Evolutionary conservation across 2,113 vertebrate species (phyloP).

Genomic region (Puffinus mauretanicus): DNA sequence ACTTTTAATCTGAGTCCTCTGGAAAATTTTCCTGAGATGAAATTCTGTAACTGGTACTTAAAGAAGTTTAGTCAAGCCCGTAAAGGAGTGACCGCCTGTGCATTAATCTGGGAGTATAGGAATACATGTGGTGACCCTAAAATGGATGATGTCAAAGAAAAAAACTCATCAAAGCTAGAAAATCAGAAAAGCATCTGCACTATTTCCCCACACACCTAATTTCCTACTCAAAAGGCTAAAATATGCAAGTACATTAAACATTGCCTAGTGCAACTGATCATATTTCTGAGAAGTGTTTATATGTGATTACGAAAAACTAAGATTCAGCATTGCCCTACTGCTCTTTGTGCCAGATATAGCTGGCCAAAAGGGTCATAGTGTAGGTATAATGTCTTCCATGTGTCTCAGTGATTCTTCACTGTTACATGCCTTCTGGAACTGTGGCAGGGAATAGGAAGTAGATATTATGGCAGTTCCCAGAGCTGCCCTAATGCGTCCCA

Average conservation of each 20-base stretch:
- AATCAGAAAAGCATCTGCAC: constrained; percentile 16
- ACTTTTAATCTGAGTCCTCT: neutral
- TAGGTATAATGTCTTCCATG: constrained; percentile 34
- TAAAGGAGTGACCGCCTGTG: neutral
- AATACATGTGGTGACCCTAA: constrained; percentile 19
- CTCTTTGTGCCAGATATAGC: constrained; percentile 12
- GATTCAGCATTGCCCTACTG: neutral
- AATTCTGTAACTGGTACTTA: neutral
- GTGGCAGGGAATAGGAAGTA: neutral
- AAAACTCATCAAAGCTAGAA: constrained; percentile 51
- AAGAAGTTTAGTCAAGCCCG: neutral
- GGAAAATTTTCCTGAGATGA: neutral
- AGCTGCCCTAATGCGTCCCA: neutral
- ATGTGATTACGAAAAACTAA: neutral
- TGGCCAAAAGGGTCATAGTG: neutral
- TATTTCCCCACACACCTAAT: constrained; percentile 36
- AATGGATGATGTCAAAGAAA: constrained; percentile 9
- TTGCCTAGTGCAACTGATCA: neutral
- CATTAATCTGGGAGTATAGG: neutral
- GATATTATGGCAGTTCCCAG: neutral
- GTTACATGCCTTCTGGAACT: neutral
- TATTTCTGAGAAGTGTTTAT: constrained; percentile 46
- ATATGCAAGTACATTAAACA: constrained; percentile 48
- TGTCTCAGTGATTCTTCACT: neutral
- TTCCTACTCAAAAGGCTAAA: constrained; percentile 24